Evolutionary conservation across 2,888 invertebrate species (phyloP).

Genomic region (Azorinus chamasolen): DNA sequence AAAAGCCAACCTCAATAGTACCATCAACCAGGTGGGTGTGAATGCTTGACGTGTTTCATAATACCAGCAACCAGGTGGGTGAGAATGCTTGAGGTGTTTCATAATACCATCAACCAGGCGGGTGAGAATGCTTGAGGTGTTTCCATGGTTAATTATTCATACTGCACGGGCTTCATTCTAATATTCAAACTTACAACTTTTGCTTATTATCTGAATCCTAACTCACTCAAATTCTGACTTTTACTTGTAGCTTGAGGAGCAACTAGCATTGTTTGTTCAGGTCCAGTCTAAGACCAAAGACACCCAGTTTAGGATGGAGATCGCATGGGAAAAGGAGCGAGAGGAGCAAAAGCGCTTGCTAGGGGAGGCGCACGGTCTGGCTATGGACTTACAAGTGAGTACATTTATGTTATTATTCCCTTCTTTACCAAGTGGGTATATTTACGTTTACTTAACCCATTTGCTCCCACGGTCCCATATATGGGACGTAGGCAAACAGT

Average conservation of each 20-base stretch:
- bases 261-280: slow-evolving; percentile 67
- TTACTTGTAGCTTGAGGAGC: slow-evolving; percentile 75
- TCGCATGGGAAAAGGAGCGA: slow-evolving; percentile 80
- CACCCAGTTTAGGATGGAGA: slow-evolving; percentile 74
- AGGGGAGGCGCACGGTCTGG: slow-evolving; percentile 79
- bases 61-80: slow-evolving; percentile 78
- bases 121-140: too few species aligned
- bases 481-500: too few species aligned
- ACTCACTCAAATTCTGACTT: too few species aligned
- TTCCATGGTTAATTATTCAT: too few species aligned
- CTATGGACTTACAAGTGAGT: slow-evolving; percentile 78
- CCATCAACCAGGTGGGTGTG: slow-evolving; percentile 78
- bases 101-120: slow-evolving; percentile 79
- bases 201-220: too few species aligned
- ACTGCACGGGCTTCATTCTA: too few species aligned
- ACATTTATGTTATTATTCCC: slow-evolving; percentile 68
- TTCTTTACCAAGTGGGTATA: too few species aligned
- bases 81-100: too few species aligned
- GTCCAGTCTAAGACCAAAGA: slow-evolving; percentile 71
- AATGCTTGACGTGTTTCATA: too few species aligned
- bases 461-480: too few species aligned
- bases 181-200: too few species aligned
- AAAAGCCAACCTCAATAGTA: slow-evolving; percentile 71
- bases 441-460: too few species aligned
- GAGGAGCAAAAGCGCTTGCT: slow-evolving; percentile 78